These are phyloP conservation scores for Caracal caracal DNA, from an alignment of 2,113 vertebrate genomes.

Conservation along the genomic window DNA sequence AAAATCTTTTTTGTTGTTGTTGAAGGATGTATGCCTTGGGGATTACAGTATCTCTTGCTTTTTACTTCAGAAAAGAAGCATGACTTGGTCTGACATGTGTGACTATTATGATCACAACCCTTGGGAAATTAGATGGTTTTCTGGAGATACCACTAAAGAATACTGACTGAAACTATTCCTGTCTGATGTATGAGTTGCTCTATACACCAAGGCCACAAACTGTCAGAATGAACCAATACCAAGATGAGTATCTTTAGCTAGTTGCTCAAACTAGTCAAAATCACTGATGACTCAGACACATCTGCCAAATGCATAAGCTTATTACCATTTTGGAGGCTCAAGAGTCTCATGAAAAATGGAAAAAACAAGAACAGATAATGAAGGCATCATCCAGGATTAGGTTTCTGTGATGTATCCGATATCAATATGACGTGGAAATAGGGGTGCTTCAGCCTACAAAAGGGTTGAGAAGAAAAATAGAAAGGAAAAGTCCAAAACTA, in stretches of 20 bases:
- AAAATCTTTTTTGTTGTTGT: conserved; percentile 15
- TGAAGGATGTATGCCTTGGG: background rate
- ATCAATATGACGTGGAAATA: background rate
- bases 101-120: conserved; percentile 35
- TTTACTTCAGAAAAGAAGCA: conserved; percentile 64
- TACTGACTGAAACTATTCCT: background rate
- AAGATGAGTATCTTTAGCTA: background rate
- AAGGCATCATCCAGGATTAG: background rate
- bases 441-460: background rate
- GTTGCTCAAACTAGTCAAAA: background rate
- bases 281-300: background rate
- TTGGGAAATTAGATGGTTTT: conserved; percentile 34
- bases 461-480: background rate
- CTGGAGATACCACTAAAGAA: conserved; percentile 7
- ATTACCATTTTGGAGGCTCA: background rate
- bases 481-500: background rate
- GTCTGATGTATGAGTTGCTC: background rate
- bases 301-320: background rate
- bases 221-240: background rate
- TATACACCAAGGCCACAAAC: background rate
- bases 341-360: background rate
- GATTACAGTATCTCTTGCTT: conserved; percentile 9
- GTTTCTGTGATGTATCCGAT: background rate
- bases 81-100: background rate
- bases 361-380: background rate